A percentile compares a stretch with the other conserved stretches of the same genome.
These are phyloP conservation scores for Ophioderma brevispina DNA, from an alignment of 35 echinoderm and acorn worm genomes.

Conservation along the genomic window DNA sequence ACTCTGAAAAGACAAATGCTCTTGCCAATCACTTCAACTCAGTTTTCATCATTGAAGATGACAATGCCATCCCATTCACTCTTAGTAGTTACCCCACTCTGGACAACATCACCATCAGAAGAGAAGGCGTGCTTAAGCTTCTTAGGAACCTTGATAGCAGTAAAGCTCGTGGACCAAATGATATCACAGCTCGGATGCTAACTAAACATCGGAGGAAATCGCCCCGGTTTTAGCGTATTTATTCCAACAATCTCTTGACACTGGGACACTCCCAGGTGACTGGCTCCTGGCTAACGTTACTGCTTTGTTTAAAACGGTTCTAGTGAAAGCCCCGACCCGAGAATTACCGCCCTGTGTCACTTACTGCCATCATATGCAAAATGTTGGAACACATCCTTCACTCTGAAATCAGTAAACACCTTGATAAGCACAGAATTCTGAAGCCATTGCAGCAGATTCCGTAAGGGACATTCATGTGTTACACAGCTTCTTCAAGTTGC, in stretches of 20 bases:
- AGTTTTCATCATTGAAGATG: conserved; percentile 23
- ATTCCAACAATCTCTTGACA: too few relatives aligned
- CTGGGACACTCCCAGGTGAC: too few relatives aligned
- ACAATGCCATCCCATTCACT: background rate
- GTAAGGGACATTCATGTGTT: too few relatives aligned
- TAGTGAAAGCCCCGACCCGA: background rate
- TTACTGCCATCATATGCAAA: too few relatives aligned
- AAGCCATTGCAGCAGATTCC: background rate
- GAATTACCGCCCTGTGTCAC: conserved; percentile 3
- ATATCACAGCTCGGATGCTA: background rate
- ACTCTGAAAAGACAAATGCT: too few relatives aligned
- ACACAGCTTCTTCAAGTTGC: conserved; percentile 10
- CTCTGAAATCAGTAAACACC: conserved; percentile 26
- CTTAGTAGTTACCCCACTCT: background rate
- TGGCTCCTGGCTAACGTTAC: too few relatives aligned
- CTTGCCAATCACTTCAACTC: conserved; percentile 29
- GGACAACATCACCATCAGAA: background rate
- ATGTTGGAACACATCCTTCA: too few relatives aligned
- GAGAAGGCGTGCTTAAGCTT: background rate
- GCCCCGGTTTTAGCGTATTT: background rate
- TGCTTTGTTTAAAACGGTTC: background rate
- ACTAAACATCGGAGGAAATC: background rate
- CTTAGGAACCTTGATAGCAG: conserved; percentile 1
- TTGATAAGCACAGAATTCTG: conserved; percentile 19
- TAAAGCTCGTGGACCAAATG: conserved; percentile 19